Conservation (phyloP, 2,797 vertebrate species). For the Sorex maritimensis region DNA sequence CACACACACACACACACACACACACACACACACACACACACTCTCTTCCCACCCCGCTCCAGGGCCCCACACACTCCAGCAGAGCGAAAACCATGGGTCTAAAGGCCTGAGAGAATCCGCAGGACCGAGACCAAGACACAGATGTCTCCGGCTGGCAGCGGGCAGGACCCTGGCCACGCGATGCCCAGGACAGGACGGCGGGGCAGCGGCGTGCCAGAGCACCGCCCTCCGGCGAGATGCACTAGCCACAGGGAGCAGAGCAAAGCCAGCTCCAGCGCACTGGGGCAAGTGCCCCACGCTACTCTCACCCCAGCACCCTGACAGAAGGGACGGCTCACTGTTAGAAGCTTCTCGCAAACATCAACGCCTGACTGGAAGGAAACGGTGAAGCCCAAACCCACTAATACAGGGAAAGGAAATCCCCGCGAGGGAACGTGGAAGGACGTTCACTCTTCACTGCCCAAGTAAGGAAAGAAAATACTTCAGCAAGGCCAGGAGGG, state of each 20-base stretch:
- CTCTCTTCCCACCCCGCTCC: no score
- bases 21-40: no score
- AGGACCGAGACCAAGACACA: neutral
- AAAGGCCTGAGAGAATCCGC: neutral
- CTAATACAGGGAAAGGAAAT: neutral
- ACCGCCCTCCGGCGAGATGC: neutral
- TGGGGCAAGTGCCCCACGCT: no score
- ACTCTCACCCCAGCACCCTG: neutral
- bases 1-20: no score
- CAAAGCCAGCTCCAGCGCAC: no score
- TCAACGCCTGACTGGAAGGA: neutral
- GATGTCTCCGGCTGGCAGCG: neutral
- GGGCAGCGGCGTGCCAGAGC: neutral
- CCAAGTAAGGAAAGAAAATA: neutral
- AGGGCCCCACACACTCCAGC: neutral
- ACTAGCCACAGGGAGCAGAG: no score
- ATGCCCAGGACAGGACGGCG: neutral
- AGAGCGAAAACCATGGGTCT: neutral
- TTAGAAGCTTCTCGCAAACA: neutral
- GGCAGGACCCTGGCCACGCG: neutral
- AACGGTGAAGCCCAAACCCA: slow-evolving; percentile 41
- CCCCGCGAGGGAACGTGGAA: neutral
- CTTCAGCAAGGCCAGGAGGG: slow-evolving; percentile 65
- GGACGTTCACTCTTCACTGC: neutral
- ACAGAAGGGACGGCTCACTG: neutral